Base-by-base conservation (phyloP, 2,888 invertebrate species). In the Psococerastis gibbosa region DNA sequence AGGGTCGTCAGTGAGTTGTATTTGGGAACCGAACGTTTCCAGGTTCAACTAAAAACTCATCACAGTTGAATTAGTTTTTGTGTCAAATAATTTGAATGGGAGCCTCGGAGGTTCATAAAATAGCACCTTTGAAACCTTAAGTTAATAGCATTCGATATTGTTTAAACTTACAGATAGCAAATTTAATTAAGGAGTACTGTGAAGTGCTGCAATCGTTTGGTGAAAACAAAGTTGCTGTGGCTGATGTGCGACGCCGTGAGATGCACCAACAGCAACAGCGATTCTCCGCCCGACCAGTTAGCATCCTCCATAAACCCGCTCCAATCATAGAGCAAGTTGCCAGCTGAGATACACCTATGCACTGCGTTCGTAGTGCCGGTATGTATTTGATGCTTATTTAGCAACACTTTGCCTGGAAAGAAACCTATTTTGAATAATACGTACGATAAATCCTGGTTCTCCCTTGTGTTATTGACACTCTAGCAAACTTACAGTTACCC, bases 141-240 rank as follows among this genome's bases (percentile, higher is more conserved):
- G n/a, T n/a, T n/a, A n/a, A n/a, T n/a, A n/a, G n/a, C n/a, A n/a
- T n/a, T n/a, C n/a, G n/a, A n/a, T n/a, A n/a, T n/a, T n/a, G n/a
- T n/a, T n/a, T n/a, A n/a, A n/a, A n/a, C n/a, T 83, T 85, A 65
- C 89, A 91, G 66, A 89, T 91, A 58, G 85, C 88, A 46, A 87
- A 85, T 46, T 70, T 91, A 49, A 88, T 91, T 54, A 78, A 83
- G 57, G 91, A 91, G 63, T 91, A 91, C 63, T 75, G 75, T 51
- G 76, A 77, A 58, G 78, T 77, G 4, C 59, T 74, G 11, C 67
- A 69, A 52, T 57, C 65, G 3, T 62, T 63, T 9, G 56, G 58
- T 43, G 60, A 60, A 49, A 51, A 58, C 57, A 8, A 60, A 58
- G 49, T 52, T 57, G 32, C 61, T 59, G n/a, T n/a, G n/a, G 45